phyloP scores from a whole-genome alignment of 2,888 invertebrate genomes.

The Microctonus aethiopoides region DNA sequence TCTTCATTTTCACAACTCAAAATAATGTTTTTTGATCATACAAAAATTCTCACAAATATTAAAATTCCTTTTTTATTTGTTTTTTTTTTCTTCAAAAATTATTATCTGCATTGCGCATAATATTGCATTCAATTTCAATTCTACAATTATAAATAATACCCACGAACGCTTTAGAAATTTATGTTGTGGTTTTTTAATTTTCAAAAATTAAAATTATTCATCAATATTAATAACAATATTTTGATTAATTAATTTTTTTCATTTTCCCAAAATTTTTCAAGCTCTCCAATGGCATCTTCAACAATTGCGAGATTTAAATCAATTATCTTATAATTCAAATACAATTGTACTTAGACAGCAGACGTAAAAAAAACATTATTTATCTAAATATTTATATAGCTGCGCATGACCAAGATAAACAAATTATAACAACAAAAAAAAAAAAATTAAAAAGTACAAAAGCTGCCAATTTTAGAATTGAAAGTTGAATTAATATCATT shows the following conservation, averaged over 20 bases:
- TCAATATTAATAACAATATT: background rate
- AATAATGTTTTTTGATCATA: background rate
- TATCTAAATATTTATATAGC: background rate
- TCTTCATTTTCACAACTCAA: background rate
- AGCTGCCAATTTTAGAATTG: constrained; percentile 62
- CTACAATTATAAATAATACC: background rate
- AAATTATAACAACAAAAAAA: constrained; percentile 55
- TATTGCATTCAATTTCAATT: background rate
- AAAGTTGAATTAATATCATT: constrained; percentile 47
- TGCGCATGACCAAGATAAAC: constrained; percentile 18
- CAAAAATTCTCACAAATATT: background rate
- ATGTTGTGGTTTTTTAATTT: too few species aligned
- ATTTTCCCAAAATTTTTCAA: background rate
- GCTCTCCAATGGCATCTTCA: background rate
- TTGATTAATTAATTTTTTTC: background rate
- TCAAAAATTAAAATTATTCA: background rate
- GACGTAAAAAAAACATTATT: background rate
- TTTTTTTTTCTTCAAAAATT: background rate
- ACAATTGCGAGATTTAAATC: background rate
- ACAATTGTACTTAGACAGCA: background rate
- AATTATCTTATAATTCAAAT: background rate
- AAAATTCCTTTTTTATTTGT: background rate
- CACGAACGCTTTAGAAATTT: background rate
- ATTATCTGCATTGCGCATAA: background rate
- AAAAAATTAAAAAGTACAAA: constrained; percentile 59